Evolutionary conservation across 2,797 vertebrate species (phyloP).

Genomic region (Leuciscus waleckii): DNA sequence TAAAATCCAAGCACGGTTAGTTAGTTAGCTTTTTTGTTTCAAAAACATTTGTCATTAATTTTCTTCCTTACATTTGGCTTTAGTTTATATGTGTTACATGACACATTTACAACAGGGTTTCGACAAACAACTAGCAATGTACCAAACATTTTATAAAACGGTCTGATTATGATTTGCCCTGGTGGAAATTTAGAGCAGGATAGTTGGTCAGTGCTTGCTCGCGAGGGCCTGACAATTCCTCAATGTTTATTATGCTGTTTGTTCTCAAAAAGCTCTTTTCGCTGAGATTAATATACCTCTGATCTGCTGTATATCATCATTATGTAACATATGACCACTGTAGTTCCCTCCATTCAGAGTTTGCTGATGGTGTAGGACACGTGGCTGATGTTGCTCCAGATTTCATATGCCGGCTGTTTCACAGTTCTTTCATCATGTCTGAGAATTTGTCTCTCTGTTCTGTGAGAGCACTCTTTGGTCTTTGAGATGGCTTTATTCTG

Average conservation of each 20-base stretch:
- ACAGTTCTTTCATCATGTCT: slow-evolving; percentile 76
- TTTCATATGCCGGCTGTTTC: slow-evolving; percentile 65
- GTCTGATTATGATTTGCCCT: not conserved
- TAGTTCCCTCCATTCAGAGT: not conserved
- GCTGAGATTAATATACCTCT: not conserved
- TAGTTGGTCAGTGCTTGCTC: not conserved
- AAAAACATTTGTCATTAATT: no score
- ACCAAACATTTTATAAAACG: not conserved
- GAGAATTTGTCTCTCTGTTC: slow-evolving; percentile 21
- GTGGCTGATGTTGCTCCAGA: slow-evolving; percentile 32
- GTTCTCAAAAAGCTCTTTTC: slow-evolving; percentile 1
- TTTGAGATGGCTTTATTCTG: slow-evolving; percentile 34
- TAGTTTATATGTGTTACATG: not conserved
- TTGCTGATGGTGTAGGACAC: slow-evolving; percentile 1
- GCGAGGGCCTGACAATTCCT: not conserved
- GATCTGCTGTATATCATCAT: not conserved
- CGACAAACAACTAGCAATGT: not conserved
- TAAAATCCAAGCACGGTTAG: no score
- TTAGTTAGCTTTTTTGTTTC: no score
- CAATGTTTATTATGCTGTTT: not conserved
- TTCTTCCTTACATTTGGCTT: not conserved
- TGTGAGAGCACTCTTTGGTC: slow-evolving; percentile 32
- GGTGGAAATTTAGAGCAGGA: not conserved
- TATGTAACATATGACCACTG: slow-evolving; percentile 4
- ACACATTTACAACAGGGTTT: not conserved